phyloP scores from a whole-genome alignment of 2,797 vertebrate species.

The Rhynchonycteris naso region DNA sequence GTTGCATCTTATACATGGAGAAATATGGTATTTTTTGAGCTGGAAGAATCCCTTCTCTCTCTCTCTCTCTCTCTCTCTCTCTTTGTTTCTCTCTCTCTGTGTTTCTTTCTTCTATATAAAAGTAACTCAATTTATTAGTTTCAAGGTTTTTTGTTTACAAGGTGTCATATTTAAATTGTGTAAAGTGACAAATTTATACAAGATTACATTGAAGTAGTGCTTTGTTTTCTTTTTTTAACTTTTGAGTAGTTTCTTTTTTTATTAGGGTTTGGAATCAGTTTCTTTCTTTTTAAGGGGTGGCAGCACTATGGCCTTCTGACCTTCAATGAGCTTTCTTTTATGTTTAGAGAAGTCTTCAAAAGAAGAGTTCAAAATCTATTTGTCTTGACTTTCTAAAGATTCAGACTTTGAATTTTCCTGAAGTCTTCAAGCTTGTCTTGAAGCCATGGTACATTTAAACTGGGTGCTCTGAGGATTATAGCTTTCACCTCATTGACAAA shows the following conservation, averaged over 20 bases:
- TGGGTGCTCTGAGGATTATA: slow-evolving; percentile 90
- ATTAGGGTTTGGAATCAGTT: slow-evolving; percentile 91
- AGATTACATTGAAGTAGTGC: slow-evolving; percentile 74
- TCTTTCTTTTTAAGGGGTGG: slow-evolving; percentile 93
- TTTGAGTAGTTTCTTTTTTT: slow-evolving; percentile 89
- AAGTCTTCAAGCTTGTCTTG: slow-evolving; percentile 56
- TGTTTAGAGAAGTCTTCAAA: slow-evolving; percentile 64
- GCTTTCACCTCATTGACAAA: slow-evolving; percentile 88
- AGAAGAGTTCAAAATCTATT: not conserved
- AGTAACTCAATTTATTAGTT: slow-evolving; percentile 46
- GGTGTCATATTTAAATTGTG: not conserved
- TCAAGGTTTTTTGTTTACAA: not conserved
- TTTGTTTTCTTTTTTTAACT: slow-evolving; percentile 76
- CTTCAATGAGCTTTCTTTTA: slow-evolving; percentile 84
- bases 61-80: no score
- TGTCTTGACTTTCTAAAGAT: slow-evolving; percentile 60
- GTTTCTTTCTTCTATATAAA: not conserved
- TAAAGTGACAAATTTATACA: not conserved
- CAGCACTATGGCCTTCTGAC: slow-evolving; percentile 74
- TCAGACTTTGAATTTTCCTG: not conserved
- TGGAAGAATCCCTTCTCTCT: not conserved
- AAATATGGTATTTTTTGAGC: not conserved
- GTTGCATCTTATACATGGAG: no score
- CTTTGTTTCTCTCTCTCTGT: no score
- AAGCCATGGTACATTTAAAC: slow-evolving; percentile 89